Conservation (phyloP, 1,140 invertebrate species). For the Branchinecta lindahli region DNA sequence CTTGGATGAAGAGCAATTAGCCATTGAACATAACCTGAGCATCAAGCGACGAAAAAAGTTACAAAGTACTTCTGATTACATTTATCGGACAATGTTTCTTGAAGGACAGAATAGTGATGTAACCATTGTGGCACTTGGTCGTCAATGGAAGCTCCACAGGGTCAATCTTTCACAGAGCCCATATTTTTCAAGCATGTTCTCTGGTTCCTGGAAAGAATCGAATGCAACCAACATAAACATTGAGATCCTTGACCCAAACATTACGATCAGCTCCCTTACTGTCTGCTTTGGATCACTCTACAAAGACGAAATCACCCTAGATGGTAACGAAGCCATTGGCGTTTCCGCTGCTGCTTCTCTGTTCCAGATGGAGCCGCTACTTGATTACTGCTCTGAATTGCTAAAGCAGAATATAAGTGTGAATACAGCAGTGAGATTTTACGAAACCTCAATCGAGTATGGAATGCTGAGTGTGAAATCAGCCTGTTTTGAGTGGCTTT, state of each 20-base stretch:
- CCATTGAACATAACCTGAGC: not conserved
- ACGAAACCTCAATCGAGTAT: slow-evolving; percentile 49
- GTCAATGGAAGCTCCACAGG: slow-evolving; percentile 60
- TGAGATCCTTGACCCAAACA: slow-evolving; percentile 55
- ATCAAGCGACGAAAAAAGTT: not conserved
- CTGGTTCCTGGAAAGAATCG: slow-evolving; percentile 59
- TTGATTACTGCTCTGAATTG: slow-evolving; percentile 54
- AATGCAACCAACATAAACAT: slow-evolving; percentile 48
- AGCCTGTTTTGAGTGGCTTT: slow-evolving; percentile 48
- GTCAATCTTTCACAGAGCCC: slow-evolving; percentile 43
- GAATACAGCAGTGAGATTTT: slow-evolving; percentile 49
- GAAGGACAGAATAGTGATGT: slow-evolving; percentile 61
- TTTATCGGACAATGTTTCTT: slow-evolving; percentile 58
- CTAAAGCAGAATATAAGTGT: slow-evolving; percentile 59
- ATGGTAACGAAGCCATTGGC: slow-evolving; percentile 49
- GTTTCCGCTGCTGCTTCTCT: slow-evolving; percentile 58
- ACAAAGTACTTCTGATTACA: slow-evolving; percentile 38
- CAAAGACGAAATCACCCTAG: slow-evolving; percentile 54
- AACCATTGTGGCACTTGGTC: slow-evolving; percentile 49
- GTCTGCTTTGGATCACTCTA: slow-evolving; percentile 63
- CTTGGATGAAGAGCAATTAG: not conserved
- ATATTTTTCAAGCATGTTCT: slow-evolving; percentile 53
- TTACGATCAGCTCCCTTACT: slow-evolving; percentile 48
- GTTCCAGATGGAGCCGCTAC: slow-evolving; percentile 56
- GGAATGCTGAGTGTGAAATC: slow-evolving; percentile 44